These are phyloP conservation scores for Dynastes hyllus DNA, from an alignment of 2,888 invertebrate species.

Conservation along the genomic window DNA sequence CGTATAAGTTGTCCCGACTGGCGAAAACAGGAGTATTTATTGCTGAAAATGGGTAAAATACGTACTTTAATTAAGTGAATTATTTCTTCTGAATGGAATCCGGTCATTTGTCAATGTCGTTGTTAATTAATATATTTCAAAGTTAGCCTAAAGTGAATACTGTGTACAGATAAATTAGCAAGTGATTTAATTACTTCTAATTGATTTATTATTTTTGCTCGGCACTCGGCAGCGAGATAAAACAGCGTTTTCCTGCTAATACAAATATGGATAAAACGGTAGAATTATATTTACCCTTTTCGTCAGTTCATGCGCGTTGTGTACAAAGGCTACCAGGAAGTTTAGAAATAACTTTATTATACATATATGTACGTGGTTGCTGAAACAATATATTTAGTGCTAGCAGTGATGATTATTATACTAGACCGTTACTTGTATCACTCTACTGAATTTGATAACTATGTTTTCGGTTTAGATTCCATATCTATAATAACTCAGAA, in stretches of 20 bases:
- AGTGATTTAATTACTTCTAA: slow-evolving; percentile 45
- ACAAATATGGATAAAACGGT: slow-evolving; percentile 8
- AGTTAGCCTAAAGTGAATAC: slow-evolving; percentile 44
- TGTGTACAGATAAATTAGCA: slow-evolving; percentile 43
- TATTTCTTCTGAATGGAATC: slow-evolving; percentile 45
- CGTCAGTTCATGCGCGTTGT: neutral
- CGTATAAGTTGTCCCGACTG: slow-evolving; percentile 56
- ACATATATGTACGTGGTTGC: no score
- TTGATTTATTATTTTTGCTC: slow-evolving; percentile 43
- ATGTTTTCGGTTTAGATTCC: no score
- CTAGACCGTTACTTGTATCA: no score
- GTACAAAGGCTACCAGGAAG: no score
- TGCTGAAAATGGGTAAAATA: slow-evolving; percentile 56
- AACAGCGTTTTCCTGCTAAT: neutral
- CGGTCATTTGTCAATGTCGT: slow-evolving; percentile 50
- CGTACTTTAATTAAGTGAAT: slow-evolving; percentile 59
- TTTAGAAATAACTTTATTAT: no score
- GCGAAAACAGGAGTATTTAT: slow-evolving; percentile 56
- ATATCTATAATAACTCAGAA: no score
- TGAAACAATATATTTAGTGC: no score
- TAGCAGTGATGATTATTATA: no score
- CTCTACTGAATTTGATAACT: no score
- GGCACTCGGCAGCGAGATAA: neutral
- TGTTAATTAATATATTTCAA: slow-evolving; percentile 52
- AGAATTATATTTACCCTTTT: neutral